Conservation (phyloP, 1,140 invertebrate genomes). For the Danaus melanippus region DNA sequence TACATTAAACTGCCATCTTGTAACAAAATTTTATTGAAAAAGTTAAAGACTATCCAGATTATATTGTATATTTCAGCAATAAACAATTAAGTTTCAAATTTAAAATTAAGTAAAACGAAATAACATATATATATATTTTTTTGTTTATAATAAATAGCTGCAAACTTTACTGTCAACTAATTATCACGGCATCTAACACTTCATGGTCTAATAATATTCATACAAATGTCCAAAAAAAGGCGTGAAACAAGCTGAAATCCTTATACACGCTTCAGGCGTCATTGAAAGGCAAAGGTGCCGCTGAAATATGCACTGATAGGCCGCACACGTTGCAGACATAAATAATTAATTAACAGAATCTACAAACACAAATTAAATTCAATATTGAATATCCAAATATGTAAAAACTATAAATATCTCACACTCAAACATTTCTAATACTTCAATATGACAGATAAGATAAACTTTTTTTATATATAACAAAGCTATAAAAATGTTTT, state of each 20-base stretch:
- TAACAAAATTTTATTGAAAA: neutral
- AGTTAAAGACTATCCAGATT: too few species aligned
- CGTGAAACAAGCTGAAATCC: constrained; percentile 65
- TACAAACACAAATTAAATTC: too few species aligned
- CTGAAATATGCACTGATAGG: constrained; percentile 58
- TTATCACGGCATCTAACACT: constrained; percentile 49
- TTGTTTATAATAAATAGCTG: too few species aligned
- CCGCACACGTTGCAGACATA: constrained; percentile 54
- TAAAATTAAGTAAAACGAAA: too few species aligned
- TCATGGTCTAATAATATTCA: constrained; percentile 46
- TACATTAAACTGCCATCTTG: neutral
- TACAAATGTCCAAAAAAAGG: constrained; percentile 53
- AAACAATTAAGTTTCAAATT: too few species aligned
- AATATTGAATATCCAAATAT: too few species aligned
- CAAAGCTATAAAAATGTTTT: too few species aligned
- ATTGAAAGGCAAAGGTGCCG: constrained; percentile 55
- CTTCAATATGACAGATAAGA: constrained; percentile 8
- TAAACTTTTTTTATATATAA: too few species aligned
- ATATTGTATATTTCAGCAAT: too few species aligned
- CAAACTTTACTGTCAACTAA: constrained; percentile 24
- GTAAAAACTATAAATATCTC: neutral
- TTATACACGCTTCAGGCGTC: constrained; percentile 52
- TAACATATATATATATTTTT: too few species aligned
- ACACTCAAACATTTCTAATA: constrained; percentile 13
- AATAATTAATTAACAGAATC: constrained; percentile 4